Base-by-base conservation (phyloP, 1,140 invertebrate species). In the Lordiphosa stackelbergi region DNA sequence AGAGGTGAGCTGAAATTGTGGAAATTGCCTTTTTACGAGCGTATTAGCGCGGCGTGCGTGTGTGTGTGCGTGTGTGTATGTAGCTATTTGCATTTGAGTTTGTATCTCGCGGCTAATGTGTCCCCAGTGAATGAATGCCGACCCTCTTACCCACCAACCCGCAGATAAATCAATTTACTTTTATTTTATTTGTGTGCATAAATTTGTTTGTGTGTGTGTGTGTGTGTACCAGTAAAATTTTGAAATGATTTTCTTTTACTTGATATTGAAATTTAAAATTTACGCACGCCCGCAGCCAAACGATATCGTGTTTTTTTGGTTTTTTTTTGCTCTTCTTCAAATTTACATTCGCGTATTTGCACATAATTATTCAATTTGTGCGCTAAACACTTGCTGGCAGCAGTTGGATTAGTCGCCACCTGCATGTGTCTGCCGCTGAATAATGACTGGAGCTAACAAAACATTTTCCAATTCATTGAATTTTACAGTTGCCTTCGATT, bases 391-490 rank as follows among this genome's bases (percentile, higher is more conserved):
- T 42, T 41, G 41, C 37, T 31, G 40, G 54, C 66, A 62, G 45
- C 59, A 56, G 22, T 45, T 22, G 28, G 28, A 58, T 69, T 77
- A 19, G 11, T 55, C 22, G 34, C 28, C 62, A 57, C 69, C 72
- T 53, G 60, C 53, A 62, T 56, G 68, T 53, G 63, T 56, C 59
- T 65, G 65, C 51, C 64, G 43, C 55, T 77, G 72, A 77, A 70
- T 77, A 74, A 83, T 77, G 78, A 64, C 56, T 64, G 54, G 34
- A 83, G 77, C 77, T 75, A 83, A 69, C 57, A 85, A 78, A 83
- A 78, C 77, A 85, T 85, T 85, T 85, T 85, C 83, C 83, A 77
- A 83, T 85, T 85, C 83, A 85, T 85, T 85, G 83, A 85, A 85
- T 85, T 85, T 85, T 73, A 73, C 66, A 83, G 69, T 73, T 71